Evolutionary conservation across 2,888 invertebrate genomes (phyloP).

Genomic region (Macroteleia sp.): DNA sequence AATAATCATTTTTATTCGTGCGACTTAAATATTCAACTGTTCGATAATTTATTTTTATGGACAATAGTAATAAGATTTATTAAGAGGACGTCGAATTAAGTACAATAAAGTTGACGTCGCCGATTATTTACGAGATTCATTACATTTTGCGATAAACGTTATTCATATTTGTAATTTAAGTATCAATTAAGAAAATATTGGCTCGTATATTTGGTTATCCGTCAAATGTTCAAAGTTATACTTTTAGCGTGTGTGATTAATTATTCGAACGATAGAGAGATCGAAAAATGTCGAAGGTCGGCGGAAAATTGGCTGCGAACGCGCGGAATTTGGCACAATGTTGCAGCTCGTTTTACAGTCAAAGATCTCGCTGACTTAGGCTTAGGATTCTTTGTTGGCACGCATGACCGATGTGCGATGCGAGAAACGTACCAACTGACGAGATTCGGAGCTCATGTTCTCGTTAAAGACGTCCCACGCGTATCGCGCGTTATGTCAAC

Average conservation of each 20-base stretch:
- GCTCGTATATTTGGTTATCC: too few species aligned
- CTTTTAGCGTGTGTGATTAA: too few species aligned
- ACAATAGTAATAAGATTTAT: slow-evolving; percentile 46
- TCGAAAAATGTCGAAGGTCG: slow-evolving; percentile 64
- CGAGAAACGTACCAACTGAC: slow-evolving; percentile 68
- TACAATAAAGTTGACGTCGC: slow-evolving; percentile 30
- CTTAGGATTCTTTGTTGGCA: slow-evolving; percentile 75
- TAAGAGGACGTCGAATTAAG: slow-evolving; percentile 24
- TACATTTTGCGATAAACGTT: slow-evolving; percentile 35
- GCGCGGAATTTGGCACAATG: slow-evolving; percentile 73
- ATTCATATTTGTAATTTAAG: slow-evolving; percentile 28
- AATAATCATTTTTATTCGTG: slow-evolving; percentile 41
- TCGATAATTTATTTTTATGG: slow-evolving; percentile 53
- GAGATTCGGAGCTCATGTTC: slow-evolving; percentile 65
- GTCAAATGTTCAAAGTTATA: too few species aligned
- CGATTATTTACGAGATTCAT: slow-evolving; percentile 37
- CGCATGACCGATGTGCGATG: slow-evolving; percentile 75
- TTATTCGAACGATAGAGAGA: slow-evolving; percentile 2
- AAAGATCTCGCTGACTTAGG: slow-evolving; percentile 64
- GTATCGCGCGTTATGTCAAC: slow-evolving; percentile 38
- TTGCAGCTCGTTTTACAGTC: slow-evolving; percentile 60
- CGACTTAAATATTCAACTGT: background rate
- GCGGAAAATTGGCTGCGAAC: slow-evolving; percentile 67
- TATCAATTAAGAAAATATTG: slow-evolving; percentile 21
- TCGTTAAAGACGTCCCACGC: slow-evolving; percentile 67